phyloP scores from a whole-genome alignment of 1,140 invertebrate species.

The Tetramorium simillimum region DNA sequence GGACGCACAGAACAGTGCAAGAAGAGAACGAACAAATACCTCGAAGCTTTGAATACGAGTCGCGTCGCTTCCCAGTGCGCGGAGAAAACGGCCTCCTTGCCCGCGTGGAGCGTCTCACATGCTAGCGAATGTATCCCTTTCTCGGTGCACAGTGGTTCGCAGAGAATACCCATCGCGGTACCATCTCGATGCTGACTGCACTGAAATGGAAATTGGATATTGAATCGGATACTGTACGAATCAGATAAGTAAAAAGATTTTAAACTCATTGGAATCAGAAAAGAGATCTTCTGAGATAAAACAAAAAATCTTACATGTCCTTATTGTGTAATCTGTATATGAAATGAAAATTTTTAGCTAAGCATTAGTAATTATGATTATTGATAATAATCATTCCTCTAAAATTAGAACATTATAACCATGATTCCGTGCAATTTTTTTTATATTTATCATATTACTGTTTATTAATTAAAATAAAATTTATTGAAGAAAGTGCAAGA shows the following conservation, averaged over 20 bases:
- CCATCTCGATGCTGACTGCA: slow-evolving; percentile 85
- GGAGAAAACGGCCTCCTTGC: slow-evolving; percentile 87
- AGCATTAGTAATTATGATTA: neutral
- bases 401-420: neutral
- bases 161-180: slow-evolving; percentile 86
- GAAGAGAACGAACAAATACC: slow-evolving; percentile 54
- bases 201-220: slow-evolving; percentile 81
- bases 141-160: slow-evolving; percentile 86
- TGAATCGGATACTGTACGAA: neutral
- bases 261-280: neutral
- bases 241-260: neutral
- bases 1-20: neutral
- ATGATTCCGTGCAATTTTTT: neutral
- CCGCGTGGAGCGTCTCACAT: slow-evolving; percentile 86
- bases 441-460: neutral
- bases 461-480: neutral
- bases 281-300: neutral
- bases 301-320: no score
- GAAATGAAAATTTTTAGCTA: neutral
- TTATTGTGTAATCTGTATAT: neutral
- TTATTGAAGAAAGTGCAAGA: neutral
- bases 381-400: neutral
- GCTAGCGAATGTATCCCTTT: slow-evolving; percentile 85
- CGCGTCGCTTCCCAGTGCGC: slow-evolving; percentile 85
- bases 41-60: slow-evolving; percentile 87